phyloP scores from a whole-genome alignment of 2,797 vertebrate genomes.

The Gallinago solitaria region DNA sequence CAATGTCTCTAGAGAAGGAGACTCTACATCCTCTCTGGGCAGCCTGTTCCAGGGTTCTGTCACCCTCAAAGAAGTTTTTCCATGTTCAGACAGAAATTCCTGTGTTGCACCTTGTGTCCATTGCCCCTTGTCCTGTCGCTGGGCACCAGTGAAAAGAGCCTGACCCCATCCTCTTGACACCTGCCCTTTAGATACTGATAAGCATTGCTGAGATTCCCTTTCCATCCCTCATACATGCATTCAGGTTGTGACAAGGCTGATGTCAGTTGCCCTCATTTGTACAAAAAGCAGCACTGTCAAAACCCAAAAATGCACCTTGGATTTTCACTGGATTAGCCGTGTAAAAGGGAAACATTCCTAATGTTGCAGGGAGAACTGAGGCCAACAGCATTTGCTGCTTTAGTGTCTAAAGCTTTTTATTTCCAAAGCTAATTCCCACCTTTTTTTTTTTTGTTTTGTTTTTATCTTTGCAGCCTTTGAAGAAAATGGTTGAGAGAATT shows the following conservation, averaged over 20 bases:
- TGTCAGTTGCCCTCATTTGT: neutral
- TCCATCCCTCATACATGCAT: neutral
- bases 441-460: neutral
- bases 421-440: neutral
- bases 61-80: no score
- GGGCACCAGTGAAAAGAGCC: no score
- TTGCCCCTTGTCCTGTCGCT: no score
- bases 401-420: neutral
- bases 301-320: neutral
- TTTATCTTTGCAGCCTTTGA: constrained; percentile 84
- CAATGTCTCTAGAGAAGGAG: no score
- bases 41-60: no score
- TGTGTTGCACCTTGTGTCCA: no score
- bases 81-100: no score
- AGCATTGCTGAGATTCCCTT: neutral
- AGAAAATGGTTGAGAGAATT: constrained; percentile 99
- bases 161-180: no score
- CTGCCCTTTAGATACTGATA: no score
- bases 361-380: neutral
- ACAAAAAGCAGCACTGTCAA: neutral
- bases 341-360: neutral
- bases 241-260: neutral
- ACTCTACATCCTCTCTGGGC: no score
- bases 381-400: neutral
- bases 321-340: neutral